A percentile compares a stretch with the other conserved stretches of the same genome.
Conservation (phyloP, 2,797 vertebrate species). For the Sciurus carolinensis region DNA sequence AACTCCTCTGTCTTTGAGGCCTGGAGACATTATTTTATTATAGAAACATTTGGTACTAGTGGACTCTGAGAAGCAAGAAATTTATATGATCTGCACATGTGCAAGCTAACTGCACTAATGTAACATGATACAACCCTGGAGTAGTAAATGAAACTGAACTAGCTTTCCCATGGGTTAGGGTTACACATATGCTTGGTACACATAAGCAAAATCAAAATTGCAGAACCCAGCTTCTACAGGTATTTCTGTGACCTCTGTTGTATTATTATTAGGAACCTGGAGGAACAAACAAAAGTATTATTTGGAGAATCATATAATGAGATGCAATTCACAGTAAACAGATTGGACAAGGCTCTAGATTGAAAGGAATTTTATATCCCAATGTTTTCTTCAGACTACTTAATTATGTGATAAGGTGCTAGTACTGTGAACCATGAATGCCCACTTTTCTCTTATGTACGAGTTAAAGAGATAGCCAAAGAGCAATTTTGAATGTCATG, state of each 20-base stretch:
- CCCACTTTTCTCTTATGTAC: not conserved
- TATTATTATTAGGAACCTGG: constrained; percentile 82
- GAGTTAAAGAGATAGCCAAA: not conserved
- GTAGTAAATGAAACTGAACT: too few relatives aligned
- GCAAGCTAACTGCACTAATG: too few relatives aligned
- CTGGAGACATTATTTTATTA: too few relatives aligned
- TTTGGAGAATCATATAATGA: not conserved
- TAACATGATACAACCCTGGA: too few relatives aligned
- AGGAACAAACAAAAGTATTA: constrained; percentile 80
- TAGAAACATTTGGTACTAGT: too few relatives aligned
- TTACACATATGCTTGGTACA: constrained; percentile 78
- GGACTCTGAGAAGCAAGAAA: too few relatives aligned
- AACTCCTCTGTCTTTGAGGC: too few relatives aligned
- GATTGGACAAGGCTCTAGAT: not conserved
- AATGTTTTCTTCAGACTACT: not conserved
- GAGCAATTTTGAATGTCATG: not conserved
- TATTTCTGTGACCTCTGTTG: constrained; percentile 79
- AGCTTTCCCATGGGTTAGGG: too few relatives aligned
- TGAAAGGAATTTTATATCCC: too few relatives aligned
- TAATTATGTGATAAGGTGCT: not conserved
- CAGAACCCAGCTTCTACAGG: constrained; percentile 88
- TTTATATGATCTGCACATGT: too few relatives aligned
- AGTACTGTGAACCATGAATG: too few relatives aligned
- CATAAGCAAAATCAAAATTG: constrained; percentile 88
- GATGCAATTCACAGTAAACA: not conserved